Base-by-base conservation (phyloP, 2,888 invertebrate genomes). In the Melinaea menophilus region DNA sequence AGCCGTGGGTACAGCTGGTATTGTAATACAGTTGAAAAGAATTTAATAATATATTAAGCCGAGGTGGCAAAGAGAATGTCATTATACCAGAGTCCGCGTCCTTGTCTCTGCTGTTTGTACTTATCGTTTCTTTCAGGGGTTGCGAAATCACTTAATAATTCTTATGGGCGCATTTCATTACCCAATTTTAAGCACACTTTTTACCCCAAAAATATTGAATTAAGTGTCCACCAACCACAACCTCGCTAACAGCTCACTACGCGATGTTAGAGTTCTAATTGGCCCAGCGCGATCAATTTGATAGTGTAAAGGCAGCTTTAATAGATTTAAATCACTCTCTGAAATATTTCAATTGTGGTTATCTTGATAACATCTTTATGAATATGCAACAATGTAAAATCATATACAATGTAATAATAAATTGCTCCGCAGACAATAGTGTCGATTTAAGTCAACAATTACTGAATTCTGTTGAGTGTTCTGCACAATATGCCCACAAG, bases 401-500 rank as follows among this genome's bases (percentile, higher is more conserved):
- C 7, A 48, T 48, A 48, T 48, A 4, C 4, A 5, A 48, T 22
- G 48, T n/a, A 48, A 37, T 4, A 37, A 37, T 37, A 7, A 5
- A 41, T 41, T 51, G 22, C 31, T 51, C 51, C 22, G 31, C 9
- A 9, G 9, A 51, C 51, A 51, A n/a, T 48, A 48, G 47, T 4
- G 47, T 4, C 46, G 46, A 5, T 46, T 9, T 12, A 46, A 48
- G 13, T n/a, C 48, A 48, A 31, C 51, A 51, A 51, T 51, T 51
- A 51, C 9, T 11, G 51, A 31, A 5, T 9, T 51, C 7, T 4
- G 5, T 51, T 5, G 22, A 11, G 22, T 4, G 7, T 9, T 51
- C 31, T 22, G 31, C 11, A 51, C 13, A 48, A n/a, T 48, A 48
- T 71, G 76, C 74, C 77, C 75, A 76, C 70, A 71, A 69, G 75